phyloP scores from a whole-genome alignment of 2,113 vertebrate genomes.

The Spea bombifrons region DNA sequence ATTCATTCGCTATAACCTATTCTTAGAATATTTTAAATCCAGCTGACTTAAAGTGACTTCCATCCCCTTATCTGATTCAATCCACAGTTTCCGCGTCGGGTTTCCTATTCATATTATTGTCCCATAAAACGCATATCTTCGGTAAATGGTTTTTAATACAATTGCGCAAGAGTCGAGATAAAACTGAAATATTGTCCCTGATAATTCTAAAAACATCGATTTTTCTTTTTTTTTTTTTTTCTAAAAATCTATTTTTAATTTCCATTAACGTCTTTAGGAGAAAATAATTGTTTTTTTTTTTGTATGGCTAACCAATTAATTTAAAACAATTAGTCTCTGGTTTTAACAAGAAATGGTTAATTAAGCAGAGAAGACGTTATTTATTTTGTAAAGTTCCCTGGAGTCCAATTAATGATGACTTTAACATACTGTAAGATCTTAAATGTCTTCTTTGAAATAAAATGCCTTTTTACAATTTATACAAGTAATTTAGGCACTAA shows the following conservation, averaged over 20 bases:
- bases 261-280: neutral
- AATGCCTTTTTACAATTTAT: no score
- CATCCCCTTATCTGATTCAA: conserved; percentile 27
- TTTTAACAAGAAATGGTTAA: conserved; percentile 39
- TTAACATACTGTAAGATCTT: conserved; percentile 6
- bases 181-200: neutral
- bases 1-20: neutral
- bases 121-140: neutral
- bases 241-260: neutral
- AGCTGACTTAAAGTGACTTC: conserved; percentile 31
- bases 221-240: conserved; percentile 14
- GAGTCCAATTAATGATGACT: conserved; percentile 33
- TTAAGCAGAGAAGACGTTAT: conserved; percentile 10
- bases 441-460: conserved; percentile 1
- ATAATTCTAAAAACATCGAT: neutral
- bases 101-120: neutral
- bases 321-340: conserved; percentile 30
- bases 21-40: conserved; percentile 12
- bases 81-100: neutral
- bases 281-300: conserved; percentile 26
- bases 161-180: neutral
- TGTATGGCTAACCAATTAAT: conserved; percentile 27
- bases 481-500: no score
- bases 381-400: conserved; percentile 12
- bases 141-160: neutral